These are phyloP conservation scores for Apostichopus japonicus DNA, from an alignment of 35 echinoderm and acorn worm genomes.

Conservation along the genomic window DNA sequence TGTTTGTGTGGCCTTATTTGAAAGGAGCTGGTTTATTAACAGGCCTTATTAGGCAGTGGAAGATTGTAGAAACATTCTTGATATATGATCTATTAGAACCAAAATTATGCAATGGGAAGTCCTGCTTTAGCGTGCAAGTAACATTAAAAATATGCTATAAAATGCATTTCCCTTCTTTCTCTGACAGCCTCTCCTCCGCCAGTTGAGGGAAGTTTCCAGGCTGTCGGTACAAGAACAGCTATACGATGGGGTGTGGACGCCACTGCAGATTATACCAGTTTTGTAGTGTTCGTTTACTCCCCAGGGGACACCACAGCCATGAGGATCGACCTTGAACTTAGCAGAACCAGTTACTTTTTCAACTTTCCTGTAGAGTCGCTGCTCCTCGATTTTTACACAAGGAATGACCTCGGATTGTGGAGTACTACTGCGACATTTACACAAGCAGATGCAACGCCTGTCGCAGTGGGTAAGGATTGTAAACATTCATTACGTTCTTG, in stretches of 20 bases:
- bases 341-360: neutral
- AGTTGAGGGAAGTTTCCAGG: too few species aligned
- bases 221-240: neutral
- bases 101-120: too few species aligned
- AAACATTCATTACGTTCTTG: too few species aligned
- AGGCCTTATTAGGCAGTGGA: too few species aligned
- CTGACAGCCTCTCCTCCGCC: too few species aligned
- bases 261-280: neutral
- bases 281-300: neutral
- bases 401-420: neutral
- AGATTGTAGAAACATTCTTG: too few species aligned
- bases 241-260: neutral
- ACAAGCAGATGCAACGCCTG: neutral
- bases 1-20: too few species aligned
- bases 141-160: too few species aligned
- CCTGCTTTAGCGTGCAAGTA: too few species aligned
- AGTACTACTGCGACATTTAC: neutral
- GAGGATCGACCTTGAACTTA: neutral
- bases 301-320: neutral
- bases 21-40: too few species aligned
- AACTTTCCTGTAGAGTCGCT: neutral
- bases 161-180: too few species aligned
- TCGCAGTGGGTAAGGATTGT: neutral
- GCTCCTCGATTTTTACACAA: neutral
- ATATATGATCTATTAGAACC: too few species aligned